phyloP scores from a whole-genome alignment of 1,140 invertebrate species.

The Aethina tumida region DNA sequence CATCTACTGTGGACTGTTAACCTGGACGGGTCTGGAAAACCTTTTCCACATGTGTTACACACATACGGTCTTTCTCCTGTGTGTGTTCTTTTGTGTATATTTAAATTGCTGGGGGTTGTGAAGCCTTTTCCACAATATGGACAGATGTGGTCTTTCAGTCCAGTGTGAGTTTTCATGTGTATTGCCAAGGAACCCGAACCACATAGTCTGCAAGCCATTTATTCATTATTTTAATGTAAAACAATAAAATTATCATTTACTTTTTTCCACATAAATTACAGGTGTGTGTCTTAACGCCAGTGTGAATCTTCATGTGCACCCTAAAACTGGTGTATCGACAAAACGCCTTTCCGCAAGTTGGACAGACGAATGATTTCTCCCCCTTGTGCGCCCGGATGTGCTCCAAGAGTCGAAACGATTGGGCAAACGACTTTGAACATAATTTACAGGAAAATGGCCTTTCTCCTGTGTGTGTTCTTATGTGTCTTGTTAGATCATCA shows the following conservation, averaged over 20 bases:
- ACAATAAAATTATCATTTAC: conserved; percentile 15
- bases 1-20: conserved; percentile 41
- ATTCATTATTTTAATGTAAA: conserved; percentile 4
- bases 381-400: conserved; percentile 53
- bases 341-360: conserved; percentile 42
- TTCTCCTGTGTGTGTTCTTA: conserved; percentile 45
- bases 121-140: conserved; percentile 59
- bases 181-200: conserved; percentile 32
- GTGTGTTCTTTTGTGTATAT: conserved; percentile 42
- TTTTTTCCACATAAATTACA: conserved; percentile 34
- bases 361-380: conserved; percentile 49
- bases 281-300: conserved; percentile 27
- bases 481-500: conserved; percentile 42
- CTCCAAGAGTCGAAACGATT: conserved; percentile 41
- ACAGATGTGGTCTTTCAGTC: conserved; percentile 60
- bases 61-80: conserved; percentile 43
- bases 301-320: conserved; percentile 36
- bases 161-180: conserved; percentile 61
- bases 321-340: conserved; percentile 32
- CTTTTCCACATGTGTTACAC: conserved; percentile 36
- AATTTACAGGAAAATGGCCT: conserved; percentile 47
- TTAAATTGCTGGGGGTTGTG: conserved; percentile 32
- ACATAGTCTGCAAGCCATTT: conserved; percentile 23
- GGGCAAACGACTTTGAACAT: conserved; percentile 40
- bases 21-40: conserved; percentile 39